Conservation (phyloP, 2,888 invertebrate species). For the Pristionchus japonicus region DNA sequence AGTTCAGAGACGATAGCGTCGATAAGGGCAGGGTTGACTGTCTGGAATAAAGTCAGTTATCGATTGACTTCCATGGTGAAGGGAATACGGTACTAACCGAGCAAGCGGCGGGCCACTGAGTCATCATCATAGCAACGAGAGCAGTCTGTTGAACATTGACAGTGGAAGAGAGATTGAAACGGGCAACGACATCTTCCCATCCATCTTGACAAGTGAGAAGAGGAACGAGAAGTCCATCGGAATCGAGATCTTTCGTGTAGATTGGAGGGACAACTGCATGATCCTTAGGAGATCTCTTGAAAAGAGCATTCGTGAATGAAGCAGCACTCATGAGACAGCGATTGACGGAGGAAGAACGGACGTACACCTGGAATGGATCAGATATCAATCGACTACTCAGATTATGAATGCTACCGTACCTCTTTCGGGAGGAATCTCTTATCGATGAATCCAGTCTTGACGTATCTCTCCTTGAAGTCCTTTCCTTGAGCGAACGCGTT, state of each 20-base stretch:
- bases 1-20: conserved; percentile 30
- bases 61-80: not conserved
- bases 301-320: not conserved
- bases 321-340: conserved; percentile 42
- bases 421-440: conserved; percentile 1
- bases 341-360: conserved; percentile 10
- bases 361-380: not conserved
- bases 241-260: not conserved
- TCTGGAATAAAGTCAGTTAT: not conserved
- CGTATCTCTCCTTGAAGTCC: conserved; percentile 31
- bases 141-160: not conserved
- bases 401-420: too few species aligned
- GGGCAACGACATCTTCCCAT: not conserved
- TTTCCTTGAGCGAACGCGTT: not conserved
- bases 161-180: not conserved
- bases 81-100: not conserved
- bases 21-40: not conserved
- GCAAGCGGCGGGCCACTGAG: not conserved
- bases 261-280: conserved; percentile 21
- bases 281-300: not conserved
- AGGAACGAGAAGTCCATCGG: conserved; percentile 19
- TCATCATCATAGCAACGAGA: not conserved
- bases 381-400: not conserved
- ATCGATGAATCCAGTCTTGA: conserved; percentile 24
- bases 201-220: conserved; percentile 2